Base-by-base conservation (phyloP, 2,888 invertebrate genomes). In the Caenorhabditis uteleia region DNA sequence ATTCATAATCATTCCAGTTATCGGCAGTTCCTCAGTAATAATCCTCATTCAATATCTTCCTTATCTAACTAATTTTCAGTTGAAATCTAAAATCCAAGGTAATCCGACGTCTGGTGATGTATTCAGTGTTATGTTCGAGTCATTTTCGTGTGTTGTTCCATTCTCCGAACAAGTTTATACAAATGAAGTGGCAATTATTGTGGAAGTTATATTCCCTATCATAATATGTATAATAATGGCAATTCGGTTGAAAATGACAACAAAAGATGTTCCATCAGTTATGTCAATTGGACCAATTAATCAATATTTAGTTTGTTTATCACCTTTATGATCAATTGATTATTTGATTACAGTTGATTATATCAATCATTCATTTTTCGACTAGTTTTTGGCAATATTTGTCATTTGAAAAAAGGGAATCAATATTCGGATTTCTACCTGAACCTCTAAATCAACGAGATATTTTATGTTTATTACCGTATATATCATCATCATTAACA, bases 331-430 rank as follows among this genome's bases (percentile, higher is more conserved):
- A 12, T 42, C 10, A 42, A 42, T 42, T 42, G 4, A n/a, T 18
- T 25, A 18, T 10, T n/a, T 4, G 26, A 34, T 36, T 44, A 29
- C 42, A 59, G 53, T 5, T 48, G 4, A 45, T 44, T 48, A 60
- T 59, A 21, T 40, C 54, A 8, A 31, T 40, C 0, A 54, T 54
- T 27, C 53, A 60, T 18, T 60, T 60, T 21, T 54, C 60, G 3
- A 54, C 54, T n/a, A 54, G 54, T 31, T 45, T 60, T 34, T 60
- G 60, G 60, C 54, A 49, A 21, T 60, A 54, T 36, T 44, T 60
- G 14, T 40, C 54, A 2, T 8, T 23, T 12, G 49, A 60, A 39
- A 44, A 44, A n/a, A 44, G 48, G n/a, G 20, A n/a, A 26, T 43
- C 36, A 39, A 23, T 60, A 16, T 45, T 53, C 16, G 20, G 20